Evolutionary conservation across 2,113 vertebrate species (phyloP).

Genomic region (Laticauda colubrina): DNA sequence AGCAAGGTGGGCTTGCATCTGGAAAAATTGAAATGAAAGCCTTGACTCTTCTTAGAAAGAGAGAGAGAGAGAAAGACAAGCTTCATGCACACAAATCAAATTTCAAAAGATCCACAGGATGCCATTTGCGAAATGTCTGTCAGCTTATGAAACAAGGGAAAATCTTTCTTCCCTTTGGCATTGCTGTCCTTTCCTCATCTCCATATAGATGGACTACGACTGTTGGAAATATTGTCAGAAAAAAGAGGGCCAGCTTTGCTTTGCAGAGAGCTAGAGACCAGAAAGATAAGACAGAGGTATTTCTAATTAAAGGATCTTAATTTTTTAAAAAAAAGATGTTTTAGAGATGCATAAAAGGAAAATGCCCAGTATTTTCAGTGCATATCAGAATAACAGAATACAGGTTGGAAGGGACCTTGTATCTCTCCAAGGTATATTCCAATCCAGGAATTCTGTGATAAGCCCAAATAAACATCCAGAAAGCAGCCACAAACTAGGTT

Average conservation of each 20-base stretch:
- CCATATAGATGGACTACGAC: not conserved
- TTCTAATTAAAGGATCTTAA: not conserved
- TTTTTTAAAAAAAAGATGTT: not conserved
- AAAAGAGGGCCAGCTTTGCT: not conserved
- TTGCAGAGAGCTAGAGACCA: not conserved
- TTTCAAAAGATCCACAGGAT: not conserved
- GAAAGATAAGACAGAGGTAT: not conserved
- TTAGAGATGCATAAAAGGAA: not conserved
- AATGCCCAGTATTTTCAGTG: not conserved
- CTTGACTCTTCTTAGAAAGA: too few relatives aligned
- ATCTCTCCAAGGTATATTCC: not conserved
- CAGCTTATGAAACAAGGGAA: not conserved
- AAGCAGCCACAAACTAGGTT: not conserved
- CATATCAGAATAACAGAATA: not conserved
- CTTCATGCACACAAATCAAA: not conserved
- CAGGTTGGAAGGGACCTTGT: not conserved
- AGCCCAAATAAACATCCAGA: not conserved
- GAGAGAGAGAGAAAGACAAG: not conserved
- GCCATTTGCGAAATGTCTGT: not conserved
- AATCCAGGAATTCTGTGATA: not conserved
- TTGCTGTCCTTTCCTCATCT: not conserved
- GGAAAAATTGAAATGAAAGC: not conserved
- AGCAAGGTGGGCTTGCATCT: not conserved
- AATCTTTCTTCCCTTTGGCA: not conserved
- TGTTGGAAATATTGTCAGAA: not conserved